Percentiles rank a stretch among this genome's conserved stretches.
phyloP scores from a whole-genome alignment of 2,888 invertebrate species.

The Phasia obesa region DNA sequence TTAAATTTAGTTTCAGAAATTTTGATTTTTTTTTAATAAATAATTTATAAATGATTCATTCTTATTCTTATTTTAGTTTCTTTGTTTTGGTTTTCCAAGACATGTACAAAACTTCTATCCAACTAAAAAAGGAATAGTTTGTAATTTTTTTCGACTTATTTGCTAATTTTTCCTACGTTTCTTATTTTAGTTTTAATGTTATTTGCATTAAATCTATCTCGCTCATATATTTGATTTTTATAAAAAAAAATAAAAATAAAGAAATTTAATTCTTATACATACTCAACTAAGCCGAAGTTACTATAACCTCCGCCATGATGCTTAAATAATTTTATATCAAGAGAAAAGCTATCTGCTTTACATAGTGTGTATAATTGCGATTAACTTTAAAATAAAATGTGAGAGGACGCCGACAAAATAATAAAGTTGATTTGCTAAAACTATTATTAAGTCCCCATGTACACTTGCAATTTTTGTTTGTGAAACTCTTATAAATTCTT shows the following conservation, averaged over 20 bases:
- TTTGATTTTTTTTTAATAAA: slow-evolving; percentile 24
- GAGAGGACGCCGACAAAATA: no score
- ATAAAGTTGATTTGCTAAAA: no score
- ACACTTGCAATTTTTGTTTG: no score
- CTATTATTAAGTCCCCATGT: no score
- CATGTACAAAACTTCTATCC: slow-evolving; percentile 36
- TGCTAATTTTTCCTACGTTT: slow-evolving; percentile 25
- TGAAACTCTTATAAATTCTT: no score
- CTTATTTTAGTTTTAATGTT: slow-evolving; percentile 5
- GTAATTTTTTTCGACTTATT: slow-evolving; percentile 9
- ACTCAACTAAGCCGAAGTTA: slow-evolving; percentile 17
- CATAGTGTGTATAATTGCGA: no score
- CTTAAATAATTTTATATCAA: no score
- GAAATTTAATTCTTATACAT: neutral
- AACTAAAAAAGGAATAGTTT: no score
- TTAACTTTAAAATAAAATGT: no score
- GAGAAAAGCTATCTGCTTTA: no score
- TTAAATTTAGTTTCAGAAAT: slow-evolving; percentile 26
- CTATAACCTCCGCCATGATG: slow-evolving; percentile 6
- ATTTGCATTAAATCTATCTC: slow-evolving; percentile 65
- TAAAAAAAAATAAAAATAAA: slow-evolving; percentile 19
- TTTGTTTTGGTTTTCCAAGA: slow-evolving; percentile 2
- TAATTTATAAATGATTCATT: slow-evolving; percentile 10
- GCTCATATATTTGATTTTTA: slow-evolving; percentile 53
- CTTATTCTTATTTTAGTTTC: neutral